Base-by-base conservation (phyloP, 2,888 invertebrate species). In the Protodeltote pygarga region DNA sequence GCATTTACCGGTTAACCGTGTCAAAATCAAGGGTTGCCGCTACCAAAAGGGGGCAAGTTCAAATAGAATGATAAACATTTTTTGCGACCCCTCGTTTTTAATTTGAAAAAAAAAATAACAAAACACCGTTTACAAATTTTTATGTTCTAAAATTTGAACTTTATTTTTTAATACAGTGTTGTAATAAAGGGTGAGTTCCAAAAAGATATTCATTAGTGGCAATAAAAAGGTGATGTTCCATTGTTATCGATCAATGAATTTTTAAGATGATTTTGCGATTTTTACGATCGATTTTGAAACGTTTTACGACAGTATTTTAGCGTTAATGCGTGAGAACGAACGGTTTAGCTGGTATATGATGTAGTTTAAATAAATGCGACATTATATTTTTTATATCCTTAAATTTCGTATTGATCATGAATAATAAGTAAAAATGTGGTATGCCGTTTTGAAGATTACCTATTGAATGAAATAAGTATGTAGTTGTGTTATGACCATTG, bases 201-300 rank as follows among this genome's bases (percentile, higher is more conserved):
- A 77, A 80, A 77, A 71, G 66, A 78, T 83, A 87, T 89, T 89
- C 89, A 90, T 90, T 90, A 89, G 84, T 67, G 78, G 81, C 67
- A 85, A 87, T 89, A 90, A 90, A 90, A 89, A 88, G 75, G 81
- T 88, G 85, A 89, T 87, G 82, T 68, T 51, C 80, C 71, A 87
- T 89, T 89, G 89, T 87, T 77, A 84, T 83, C 80, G 77, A 83
- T 86, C 82, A 83, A 85, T 84, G 85, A 84, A 83, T 87, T 85
- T 79, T 85, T 76, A 74, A 79, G 86, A 88, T 90, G 90, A 89
- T 89, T 81, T 81, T 83, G 89, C 88, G 78, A 85, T 81, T 88
- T 87, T 89, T 89, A 89, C 84, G 87, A 88, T 83, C 85, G 82
- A 79, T 80, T 78, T 77, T 76, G 68, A 66, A 49, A 49, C 44